Evolutionary conservation across 2,113 vertebrate genomes (phyloP).

Genomic region (Regulus satrapa): DNA sequence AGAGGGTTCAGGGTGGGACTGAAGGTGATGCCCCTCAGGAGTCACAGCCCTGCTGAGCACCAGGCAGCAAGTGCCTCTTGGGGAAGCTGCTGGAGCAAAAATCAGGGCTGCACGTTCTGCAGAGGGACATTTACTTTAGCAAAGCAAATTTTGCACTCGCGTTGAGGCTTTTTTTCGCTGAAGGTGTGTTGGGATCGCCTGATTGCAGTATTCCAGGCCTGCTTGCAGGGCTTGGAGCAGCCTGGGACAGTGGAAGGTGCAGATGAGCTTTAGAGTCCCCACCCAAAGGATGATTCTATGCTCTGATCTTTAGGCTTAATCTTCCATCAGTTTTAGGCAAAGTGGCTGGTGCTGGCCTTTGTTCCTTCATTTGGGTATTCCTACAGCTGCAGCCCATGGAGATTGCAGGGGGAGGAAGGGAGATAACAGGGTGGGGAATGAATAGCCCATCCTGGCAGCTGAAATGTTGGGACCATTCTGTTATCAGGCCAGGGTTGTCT

Average conservation of each 20-base stretch:
- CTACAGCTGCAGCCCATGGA: not conserved
- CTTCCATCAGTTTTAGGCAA: not conserved
- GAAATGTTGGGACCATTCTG: not conserved
- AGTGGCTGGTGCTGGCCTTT: not conserved
- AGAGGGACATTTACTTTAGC: no score
- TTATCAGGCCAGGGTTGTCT: not conserved
- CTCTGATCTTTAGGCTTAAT: not conserved
- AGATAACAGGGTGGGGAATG: not conserved
- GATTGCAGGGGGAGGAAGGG: not conserved
- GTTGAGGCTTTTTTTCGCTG: not conserved
- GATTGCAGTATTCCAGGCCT: rapidly evolving
- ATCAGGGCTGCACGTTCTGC: not conserved
- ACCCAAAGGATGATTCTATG: not conserved
- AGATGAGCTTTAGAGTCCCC: not conserved
- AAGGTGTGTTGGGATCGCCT: not conserved
- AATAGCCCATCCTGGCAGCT: not conserved
- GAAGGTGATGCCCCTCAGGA: not conserved
- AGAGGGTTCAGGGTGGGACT: not conserved
- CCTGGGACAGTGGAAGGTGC: not conserved
- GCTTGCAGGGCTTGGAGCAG: not conserved
- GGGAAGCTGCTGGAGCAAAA: not conserved
- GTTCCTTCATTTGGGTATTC: not conserved
- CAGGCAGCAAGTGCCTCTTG: rapidly evolving
- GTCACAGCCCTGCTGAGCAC: not conserved
- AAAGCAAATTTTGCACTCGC: rapidly evolving